These are phyloP conservation scores for Carassius carassius DNA, from an alignment of 2,113 vertebrate genomes.

Conservation along the genomic window DNA sequence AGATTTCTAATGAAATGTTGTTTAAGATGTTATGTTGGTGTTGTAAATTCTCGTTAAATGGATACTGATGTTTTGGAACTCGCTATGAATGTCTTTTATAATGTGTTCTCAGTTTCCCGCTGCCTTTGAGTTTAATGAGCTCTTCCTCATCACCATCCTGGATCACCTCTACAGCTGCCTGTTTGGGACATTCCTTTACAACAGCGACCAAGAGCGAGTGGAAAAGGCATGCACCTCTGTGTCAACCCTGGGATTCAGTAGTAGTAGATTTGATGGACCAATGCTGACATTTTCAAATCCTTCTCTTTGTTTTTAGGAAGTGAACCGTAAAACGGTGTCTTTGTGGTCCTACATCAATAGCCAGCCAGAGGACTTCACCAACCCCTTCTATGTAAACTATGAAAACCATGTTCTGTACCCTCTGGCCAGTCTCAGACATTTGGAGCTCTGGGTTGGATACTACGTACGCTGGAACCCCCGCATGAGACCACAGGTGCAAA, in stretches of 20 bases:
- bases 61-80: neutral
- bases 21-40: no score
- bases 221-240: constrained; percentile 76
- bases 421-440: constrained; percentile 86
- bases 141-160: constrained; percentile 93
- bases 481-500: constrained; percentile 90
- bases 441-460: constrained; percentile 93
- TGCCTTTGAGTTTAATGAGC: constrained; percentile 95
- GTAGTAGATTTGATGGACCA: neutral
- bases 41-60: neutral
- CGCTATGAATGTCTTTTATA: constrained; percentile 27
- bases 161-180: constrained; percentile 98
- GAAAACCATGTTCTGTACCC: constrained; percentile 92
- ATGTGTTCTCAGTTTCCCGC: constrained; percentile 84
- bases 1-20: neutral
- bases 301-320: constrained; percentile 73
- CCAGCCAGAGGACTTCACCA: constrained; percentile 91
- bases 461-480: constrained; percentile 94
- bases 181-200: constrained; percentile 94
- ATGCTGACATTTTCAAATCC: neutral
- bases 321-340: constrained; percentile 83
- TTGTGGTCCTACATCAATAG: constrained; percentile 97
- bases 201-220: constrained; percentile 87
- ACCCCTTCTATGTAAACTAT: constrained; percentile 93
- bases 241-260: neutral